Evolutionary conservation across 2,113 vertebrate genomes (phyloP).

Genomic region (Oryzias celebensis): DNA sequence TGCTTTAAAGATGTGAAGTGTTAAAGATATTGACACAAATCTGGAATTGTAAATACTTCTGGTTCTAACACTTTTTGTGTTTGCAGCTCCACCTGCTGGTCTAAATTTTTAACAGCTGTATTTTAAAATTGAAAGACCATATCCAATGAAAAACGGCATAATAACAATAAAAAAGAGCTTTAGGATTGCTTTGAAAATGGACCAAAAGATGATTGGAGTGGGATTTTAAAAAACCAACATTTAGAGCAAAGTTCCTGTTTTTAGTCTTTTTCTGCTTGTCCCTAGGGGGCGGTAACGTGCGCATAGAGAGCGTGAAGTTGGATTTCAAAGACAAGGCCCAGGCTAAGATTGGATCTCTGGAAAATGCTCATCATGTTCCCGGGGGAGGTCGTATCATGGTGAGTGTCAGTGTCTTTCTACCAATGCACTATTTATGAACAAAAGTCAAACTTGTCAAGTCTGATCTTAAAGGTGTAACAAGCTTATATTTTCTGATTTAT

Average conservation of each 20-base stretch:
- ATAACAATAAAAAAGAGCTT: no score
- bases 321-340: constrained; percentile 99
- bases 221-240: no score
- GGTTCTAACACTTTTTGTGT: not conserved
- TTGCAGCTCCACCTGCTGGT: constrained; percentile 64
- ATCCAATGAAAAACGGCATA: no score
- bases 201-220: no score
- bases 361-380: constrained; percentile 91
- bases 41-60: no score
- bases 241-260: not conserved
- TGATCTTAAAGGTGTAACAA: not conserved
- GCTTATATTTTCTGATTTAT: constrained; percentile 46
- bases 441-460: no score
- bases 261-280: constrained; percentile 5
- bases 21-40: no score
- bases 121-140: not conserved
- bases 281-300: constrained; percentile 91
- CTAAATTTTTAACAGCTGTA: not conserved
- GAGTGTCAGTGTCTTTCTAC: constrained; percentile 57
- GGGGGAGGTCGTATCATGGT: constrained; percentile 90
- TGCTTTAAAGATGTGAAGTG: no score
- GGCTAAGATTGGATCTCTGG: constrained; percentile 96
- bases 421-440: no score
- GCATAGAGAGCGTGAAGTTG: constrained; percentile 95
- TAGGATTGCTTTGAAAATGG: no score